Evolutionary conservation across 2,113 vertebrate genomes (phyloP).

Genomic region (Brienomyrus brachyistius): DNA sequence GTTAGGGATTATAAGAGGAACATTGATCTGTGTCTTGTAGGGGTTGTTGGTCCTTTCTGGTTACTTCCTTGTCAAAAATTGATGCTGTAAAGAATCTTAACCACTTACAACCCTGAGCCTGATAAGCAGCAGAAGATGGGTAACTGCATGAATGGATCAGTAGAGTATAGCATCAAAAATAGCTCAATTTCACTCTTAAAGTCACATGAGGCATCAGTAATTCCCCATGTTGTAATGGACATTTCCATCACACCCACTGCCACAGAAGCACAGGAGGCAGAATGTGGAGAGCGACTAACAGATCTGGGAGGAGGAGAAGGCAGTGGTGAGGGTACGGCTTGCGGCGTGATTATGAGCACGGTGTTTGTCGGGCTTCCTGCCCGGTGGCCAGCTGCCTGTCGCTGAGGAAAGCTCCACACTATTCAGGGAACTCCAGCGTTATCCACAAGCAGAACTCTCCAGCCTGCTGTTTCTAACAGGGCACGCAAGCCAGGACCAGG

Average conservation of each 20-base stretch:
- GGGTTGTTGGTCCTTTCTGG: background rate
- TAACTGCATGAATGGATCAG: background rate
- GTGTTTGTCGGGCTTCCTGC: background rate
- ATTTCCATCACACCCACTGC: background rate
- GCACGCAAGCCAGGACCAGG: background rate
- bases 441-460: background rate
- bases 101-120: background rate
- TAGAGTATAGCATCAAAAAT: background rate
- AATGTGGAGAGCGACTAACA: background rate
- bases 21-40: background rate
- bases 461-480: background rate
- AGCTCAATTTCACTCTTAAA: background rate
- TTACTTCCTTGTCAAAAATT: background rate
- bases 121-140: background rate
- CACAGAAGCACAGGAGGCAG: background rate
- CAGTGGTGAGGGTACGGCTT: background rate
- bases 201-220: background rate
- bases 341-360: background rate
- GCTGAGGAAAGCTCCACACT: background rate
- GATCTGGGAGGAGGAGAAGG: background rate
- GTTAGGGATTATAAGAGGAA: background rate
- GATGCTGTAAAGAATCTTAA: background rate
- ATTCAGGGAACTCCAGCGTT: background rate
- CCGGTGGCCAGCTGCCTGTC: background rate
- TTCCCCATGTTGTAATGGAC: background rate